phyloP scores from a whole-genome alignment of 2,888 invertebrate species.

The Sphaerophoria taeniata region DNA sequence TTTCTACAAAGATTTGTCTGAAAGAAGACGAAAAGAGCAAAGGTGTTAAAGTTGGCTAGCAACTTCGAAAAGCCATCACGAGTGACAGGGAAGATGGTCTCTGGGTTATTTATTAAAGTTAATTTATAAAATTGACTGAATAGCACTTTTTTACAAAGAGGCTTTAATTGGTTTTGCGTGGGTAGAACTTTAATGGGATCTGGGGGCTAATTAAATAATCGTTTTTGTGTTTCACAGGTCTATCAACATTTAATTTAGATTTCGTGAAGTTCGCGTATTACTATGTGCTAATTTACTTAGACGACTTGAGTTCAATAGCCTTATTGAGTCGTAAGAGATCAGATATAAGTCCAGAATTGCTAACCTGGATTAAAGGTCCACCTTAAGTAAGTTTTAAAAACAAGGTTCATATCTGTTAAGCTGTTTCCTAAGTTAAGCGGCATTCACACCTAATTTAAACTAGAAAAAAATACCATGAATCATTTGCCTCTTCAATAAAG shows the following conservation, averaged over 20 bases:
- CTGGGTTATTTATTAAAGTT: conserved; percentile 52
- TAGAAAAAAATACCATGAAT: too few relatives aligned
- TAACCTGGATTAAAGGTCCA: too few relatives aligned
- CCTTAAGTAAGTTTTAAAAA: too few relatives aligned
- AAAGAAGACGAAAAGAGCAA: conserved; percentile 35
- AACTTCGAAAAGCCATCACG: conserved; percentile 14
- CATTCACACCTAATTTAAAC: too few relatives aligned
- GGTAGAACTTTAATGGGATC: background rate
- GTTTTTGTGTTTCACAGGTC: background rate
- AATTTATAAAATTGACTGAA: background rate
- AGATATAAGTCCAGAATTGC: background rate
- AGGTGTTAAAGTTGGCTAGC: conserved; percentile 47
- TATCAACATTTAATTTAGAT: background rate
- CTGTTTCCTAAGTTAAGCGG: too few relatives aligned
- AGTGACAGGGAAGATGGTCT: conserved; percentile 31
- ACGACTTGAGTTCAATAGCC: background rate
- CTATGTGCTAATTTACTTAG: background rate
- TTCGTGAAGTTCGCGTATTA: background rate
- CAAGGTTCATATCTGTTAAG: too few relatives aligned
- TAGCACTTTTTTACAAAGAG: background rate
- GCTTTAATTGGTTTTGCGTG: conserved; percentile 22
- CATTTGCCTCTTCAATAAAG: too few relatives aligned
- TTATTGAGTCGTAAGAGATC: background rate
- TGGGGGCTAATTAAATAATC: conserved; percentile 17
- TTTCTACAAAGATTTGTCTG: conserved; percentile 36